Evolutionary conservation across 2,113 vertebrate species (phyloP).

Genomic region (Alethe castanea): DNA sequence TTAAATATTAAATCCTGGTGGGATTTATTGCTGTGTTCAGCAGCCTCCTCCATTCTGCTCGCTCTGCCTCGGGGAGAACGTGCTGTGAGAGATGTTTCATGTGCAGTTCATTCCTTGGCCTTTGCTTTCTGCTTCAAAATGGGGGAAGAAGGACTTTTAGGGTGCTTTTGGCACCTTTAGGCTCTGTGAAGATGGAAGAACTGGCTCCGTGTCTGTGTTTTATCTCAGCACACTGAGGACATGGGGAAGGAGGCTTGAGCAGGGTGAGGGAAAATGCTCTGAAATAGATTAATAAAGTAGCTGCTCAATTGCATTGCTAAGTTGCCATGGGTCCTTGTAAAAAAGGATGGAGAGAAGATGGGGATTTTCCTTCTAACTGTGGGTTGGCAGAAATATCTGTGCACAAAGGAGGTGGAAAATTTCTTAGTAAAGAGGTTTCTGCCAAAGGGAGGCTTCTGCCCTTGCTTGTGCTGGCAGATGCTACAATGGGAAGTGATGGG

Average conservation of each 20-base stretch:
- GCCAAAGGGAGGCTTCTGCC: background rate
- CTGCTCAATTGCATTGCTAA: background rate
- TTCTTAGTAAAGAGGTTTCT: background rate
- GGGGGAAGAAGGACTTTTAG: background rate
- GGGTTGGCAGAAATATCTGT: background rate
- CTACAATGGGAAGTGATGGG: background rate
- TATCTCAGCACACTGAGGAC: accelerated
- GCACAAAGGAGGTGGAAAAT: background rate
- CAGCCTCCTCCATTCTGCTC: background rate
- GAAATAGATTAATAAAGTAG: background rate
- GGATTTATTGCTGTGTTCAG: conserved; percentile 52
- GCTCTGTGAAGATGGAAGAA: background rate
- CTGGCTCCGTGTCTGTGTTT: background rate
- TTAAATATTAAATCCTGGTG: background rate
- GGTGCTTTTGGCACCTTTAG: background rate
- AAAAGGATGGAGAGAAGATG: background rate
- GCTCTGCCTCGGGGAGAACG: background rate
- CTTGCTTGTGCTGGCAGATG: background rate
- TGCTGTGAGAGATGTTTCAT: conserved; percentile 4
- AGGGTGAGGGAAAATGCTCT: background rate
- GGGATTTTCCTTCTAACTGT: background rate
- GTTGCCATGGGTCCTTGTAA: background rate
- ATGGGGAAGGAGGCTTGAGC: background rate
- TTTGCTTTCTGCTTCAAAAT: background rate
- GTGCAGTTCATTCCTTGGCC: conserved; percentile 6